Percentiles rank a stretch among this genome's conserved stretches.
phyloP scores from a whole-genome alignment of 2,888 invertebrate genomes.

The Ypsolopha scabrella region DNA sequence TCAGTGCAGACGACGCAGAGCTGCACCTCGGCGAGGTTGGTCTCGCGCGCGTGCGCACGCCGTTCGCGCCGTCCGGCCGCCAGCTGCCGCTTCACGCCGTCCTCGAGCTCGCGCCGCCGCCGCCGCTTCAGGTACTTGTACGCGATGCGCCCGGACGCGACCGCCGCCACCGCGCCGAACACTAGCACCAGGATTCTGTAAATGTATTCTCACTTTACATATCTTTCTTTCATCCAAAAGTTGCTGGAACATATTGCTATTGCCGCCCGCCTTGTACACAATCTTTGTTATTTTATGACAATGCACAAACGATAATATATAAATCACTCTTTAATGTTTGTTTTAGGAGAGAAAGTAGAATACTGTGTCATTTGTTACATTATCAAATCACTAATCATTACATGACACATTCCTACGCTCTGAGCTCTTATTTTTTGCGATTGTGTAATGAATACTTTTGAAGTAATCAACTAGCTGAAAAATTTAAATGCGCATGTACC shows the following conservation, averaged over 20 bases:
- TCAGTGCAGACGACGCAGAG: slow-evolving; percentile 88
- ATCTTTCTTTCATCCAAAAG: background rate
- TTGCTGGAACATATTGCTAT: no score
- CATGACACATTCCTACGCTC: no score
- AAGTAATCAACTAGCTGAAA: background rate
- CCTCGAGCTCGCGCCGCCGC: slow-evolving; percentile 66
- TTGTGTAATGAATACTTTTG: no score
- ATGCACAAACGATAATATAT: no score
- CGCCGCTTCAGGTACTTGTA: slow-evolving; percentile 62
- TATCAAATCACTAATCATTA: no score
- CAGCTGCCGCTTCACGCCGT: slow-evolving; percentile 70
- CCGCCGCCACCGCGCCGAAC: slow-evolving; percentile 66
- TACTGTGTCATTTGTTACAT: no score
- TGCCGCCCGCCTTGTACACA: no score
- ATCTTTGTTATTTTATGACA: no score
- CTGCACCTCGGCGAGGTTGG: slow-evolving; percentile 73
- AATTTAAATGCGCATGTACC: background rate
- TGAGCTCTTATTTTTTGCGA: no score
- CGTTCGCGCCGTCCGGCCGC: slow-evolving; percentile 76
- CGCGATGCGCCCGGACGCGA: slow-evolving; percentile 61
- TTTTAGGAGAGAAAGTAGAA: no score
- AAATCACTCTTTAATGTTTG: no score
- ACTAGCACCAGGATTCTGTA: slow-evolving; percentile 65
- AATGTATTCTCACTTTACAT: slow-evolving; percentile 6
- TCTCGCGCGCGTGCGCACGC: slow-evolving; percentile 73